Percentiles rank a stretch among this genome's conserved stretches.
Conservation (phyloP, 2,113 vertebrate genomes). For the Clarias magur region DNA sequence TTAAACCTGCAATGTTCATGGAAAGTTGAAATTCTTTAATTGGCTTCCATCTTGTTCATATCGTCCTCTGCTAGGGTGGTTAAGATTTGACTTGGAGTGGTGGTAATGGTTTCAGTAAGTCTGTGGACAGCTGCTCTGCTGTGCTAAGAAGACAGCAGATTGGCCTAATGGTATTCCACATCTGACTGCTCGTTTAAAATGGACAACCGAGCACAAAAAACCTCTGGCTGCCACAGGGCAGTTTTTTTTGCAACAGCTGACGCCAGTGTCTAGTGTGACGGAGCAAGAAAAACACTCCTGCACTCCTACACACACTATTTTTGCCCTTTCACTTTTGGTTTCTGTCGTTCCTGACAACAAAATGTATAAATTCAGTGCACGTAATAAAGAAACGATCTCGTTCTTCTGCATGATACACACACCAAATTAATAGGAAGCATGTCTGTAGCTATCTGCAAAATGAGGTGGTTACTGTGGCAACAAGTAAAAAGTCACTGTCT, state of each 20-base stretch:
- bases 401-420: slow-evolving; percentile 42
- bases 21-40: slow-evolving; percentile 14
- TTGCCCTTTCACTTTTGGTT: not conserved
- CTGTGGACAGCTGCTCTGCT: slow-evolving; percentile 9
- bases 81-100: not conserved
- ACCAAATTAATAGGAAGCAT: slow-evolving; percentile 41
- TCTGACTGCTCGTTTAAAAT: slow-evolving; percentile 71
- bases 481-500: slow-evolving; percentile 71
- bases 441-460: slow-evolving; percentile 61
- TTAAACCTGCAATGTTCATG: not conserved
- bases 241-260: slow-evolving; percentile 42
- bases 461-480: slow-evolving; percentile 73
- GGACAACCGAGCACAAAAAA: slow-evolving; percentile 66
- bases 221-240: slow-evolving; percentile 60
- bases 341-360: slow-evolving; percentile 9
- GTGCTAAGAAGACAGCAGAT: slow-evolving; percentile 40
- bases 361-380: not conserved
- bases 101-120: slow-evolving; percentile 9
- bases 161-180: slow-evolving; percentile 60
- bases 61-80: not conserved
- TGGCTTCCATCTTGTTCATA: slow-evolving; percentile 10
- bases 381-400: not conserved
- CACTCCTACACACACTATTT: not conserved
- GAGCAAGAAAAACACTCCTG: slow-evolving; percentile 13
- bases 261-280: slow-evolving; percentile 17